A percentile compares a stretch with the other conserved stretches of the same genome.
Conservation (phyloP, 2,113 vertebrate species). For the Myotis yumanensis region DNA sequence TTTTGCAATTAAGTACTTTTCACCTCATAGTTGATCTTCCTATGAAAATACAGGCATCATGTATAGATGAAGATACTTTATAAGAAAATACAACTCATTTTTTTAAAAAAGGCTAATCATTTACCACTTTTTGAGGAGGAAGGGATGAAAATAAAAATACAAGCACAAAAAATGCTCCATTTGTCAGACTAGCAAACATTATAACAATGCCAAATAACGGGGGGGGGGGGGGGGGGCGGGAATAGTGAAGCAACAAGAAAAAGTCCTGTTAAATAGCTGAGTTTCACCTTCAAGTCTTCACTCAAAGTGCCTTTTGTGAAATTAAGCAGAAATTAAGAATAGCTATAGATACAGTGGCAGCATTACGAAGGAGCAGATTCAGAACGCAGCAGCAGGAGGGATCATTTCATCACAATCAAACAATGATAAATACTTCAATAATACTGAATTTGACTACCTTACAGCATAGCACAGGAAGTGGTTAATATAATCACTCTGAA, state of each 20-base stretch:
- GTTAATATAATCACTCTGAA: background rate
- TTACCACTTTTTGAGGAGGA: background rate
- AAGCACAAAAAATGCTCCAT: background rate
- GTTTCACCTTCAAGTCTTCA: background rate
- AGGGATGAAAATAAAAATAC: background rate
- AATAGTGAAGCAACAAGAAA: background rate
- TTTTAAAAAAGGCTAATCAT: background rate
- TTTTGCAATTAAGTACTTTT: background rate
- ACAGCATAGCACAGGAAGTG: background rate
- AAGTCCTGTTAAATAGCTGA: background rate
- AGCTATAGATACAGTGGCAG: background rate
- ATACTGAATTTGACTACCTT: background rate
- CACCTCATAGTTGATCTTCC: background rate
- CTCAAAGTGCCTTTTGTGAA: background rate
- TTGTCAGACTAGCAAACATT: conserved; percentile 19
- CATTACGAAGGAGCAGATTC: background rate
- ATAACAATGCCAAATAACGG: background rate
- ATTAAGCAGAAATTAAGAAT: background rate
- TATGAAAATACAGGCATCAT: background rate
- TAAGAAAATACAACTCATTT: background rate
- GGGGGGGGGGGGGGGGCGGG: background rate
- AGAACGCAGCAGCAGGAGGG: background rate
- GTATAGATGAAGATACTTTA: background rate
- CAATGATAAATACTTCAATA: background rate
- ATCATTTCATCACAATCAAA: background rate